Conservation (phyloP, 1,140 invertebrate species). For the Drosophila kikkawai region DNA sequence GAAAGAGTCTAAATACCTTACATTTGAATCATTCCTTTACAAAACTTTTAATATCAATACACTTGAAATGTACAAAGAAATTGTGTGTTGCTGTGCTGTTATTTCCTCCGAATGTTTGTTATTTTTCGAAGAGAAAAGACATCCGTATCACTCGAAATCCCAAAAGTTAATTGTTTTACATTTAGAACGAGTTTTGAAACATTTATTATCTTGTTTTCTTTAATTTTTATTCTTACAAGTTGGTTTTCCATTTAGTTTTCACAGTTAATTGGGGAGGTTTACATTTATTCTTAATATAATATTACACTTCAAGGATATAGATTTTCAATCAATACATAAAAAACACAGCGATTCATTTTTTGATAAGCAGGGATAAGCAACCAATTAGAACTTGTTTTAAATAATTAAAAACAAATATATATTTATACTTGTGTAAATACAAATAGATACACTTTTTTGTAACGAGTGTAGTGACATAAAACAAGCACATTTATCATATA, state of each 20-base stretch:
- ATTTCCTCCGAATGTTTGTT: constrained; percentile 11
- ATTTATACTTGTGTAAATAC: background rate
- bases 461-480: too few species aligned
- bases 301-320: background rate
- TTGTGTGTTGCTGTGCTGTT: constrained; percentile 11
- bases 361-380: background rate
- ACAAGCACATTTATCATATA: too few species aligned
- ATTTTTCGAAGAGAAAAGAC: background rate
- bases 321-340: background rate
- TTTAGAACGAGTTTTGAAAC: background rate
- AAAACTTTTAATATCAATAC: constrained; percentile 4
- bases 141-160: background rate
- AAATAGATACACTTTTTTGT: background rate
- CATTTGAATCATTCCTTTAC: background rate
- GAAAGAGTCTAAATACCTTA: background rate
- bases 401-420: background rate
- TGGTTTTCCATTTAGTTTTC: background rate
- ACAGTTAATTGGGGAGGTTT: background rate
- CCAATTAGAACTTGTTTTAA: background rate
- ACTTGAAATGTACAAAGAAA: constrained; percentile 10
- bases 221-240: background rate
- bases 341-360: background rate
- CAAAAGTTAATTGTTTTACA: background rate
- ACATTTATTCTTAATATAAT: background rate
- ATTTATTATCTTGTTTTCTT: background rate